phyloP scores from a whole-genome alignment of 1,140 invertebrate genomes.

The Drosophila suzukii region DNA sequence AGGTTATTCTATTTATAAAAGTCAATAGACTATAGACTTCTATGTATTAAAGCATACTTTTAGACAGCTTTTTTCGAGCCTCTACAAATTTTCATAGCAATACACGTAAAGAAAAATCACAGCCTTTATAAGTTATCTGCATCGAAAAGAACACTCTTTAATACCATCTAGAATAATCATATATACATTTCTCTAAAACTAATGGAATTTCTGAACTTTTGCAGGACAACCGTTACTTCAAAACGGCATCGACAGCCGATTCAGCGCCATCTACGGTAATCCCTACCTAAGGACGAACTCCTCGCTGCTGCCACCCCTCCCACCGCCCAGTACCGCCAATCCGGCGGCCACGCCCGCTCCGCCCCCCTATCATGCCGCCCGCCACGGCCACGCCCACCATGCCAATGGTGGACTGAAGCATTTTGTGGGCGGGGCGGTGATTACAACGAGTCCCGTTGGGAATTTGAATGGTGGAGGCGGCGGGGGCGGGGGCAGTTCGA shows the following conservation, averaged over 20 bases:
- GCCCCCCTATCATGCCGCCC: constrained; percentile 88
- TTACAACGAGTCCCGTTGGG: constrained; percentile 35
- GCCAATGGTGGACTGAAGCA: constrained; percentile 72
- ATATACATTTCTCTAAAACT: not conserved
- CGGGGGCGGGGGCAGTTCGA: constrained; percentile 2
- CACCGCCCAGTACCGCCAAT: constrained; percentile 87
- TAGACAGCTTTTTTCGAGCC: no score
- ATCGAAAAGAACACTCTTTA: no score
- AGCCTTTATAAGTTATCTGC: no score
- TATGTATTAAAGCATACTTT: no score
- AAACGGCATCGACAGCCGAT: constrained; percentile 91
- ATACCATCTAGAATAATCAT: no score
- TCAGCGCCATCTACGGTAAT: constrained; percentile 95
- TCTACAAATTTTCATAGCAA: no score
- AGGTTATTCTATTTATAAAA: no score
- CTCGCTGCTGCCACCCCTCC: constrained; percentile 85
- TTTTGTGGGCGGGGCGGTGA: constrained; percentile 36
- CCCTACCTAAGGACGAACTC: constrained; percentile 90
- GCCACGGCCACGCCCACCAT: constrained; percentile 56
- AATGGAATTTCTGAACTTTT: not conserved
- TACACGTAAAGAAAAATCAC: no score
- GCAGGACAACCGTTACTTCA: constrained; percentile 85
- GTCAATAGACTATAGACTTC: no score
- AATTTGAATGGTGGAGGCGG: constrained; percentile 13
- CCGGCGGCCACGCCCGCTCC: constrained; percentile 91